phyloP scores from a whole-genome alignment of 2,113 vertebrate species.

The Corythornis madagascariensis region DNA sequence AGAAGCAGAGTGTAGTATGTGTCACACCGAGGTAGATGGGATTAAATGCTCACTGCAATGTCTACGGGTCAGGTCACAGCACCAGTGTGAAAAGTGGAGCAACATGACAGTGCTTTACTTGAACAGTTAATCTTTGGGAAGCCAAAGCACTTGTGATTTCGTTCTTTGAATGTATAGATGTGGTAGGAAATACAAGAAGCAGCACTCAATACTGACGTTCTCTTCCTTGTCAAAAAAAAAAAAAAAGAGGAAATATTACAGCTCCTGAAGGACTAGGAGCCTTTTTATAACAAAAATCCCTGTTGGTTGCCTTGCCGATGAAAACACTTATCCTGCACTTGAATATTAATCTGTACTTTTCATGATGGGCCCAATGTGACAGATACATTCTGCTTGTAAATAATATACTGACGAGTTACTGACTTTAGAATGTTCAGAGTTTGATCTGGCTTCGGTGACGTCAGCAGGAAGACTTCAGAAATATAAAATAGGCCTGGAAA shows the following conservation, averaged over 20 bases:
- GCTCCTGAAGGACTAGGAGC: not conserved
- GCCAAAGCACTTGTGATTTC: slow-evolving; percentile 23
- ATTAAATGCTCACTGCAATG: not conserved
- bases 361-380: not conserved
- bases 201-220: not conserved
- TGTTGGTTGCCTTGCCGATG: not conserved
- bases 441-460: not conserved
- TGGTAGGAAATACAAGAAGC: slow-evolving; percentile 1
- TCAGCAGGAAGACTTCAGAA: not conserved
- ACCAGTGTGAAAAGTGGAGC: not conserved
- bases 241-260: slow-evolving; percentile 15
- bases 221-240: slow-evolving; percentile 15
- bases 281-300: not conserved
- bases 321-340: not conserved
- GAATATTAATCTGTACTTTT: slow-evolving; percentile 32
- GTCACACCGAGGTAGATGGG: not conserved
- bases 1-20: rapidly evolving
- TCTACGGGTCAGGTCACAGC: slow-evolving; percentile 39
- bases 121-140: slow-evolving; percentile 45
- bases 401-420: not conserved
- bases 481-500: not conserved
- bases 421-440: not conserved
- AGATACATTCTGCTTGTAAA: not conserved
- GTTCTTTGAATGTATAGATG: not conserved
- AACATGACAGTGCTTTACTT: not conserved